Conservation (phyloP, 2,113 vertebrate genomes). For the Mus musculus region GRCm39 chr10:29401501-29402000, state of each 20-base stretch:
- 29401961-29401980: conserved; percentile 79
- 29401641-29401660: not conserved
- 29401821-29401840: conserved; percentile 69
- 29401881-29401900: conserved; percentile 67
- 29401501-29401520: conserved; percentile 63
- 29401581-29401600: conserved; percentile 59
- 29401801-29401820: conserved; percentile 75
- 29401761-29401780: conserved; percentile 55
- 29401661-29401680: conserved; percentile 62
- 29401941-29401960: conserved; percentile 80
- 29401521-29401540: conserved; percentile 27
- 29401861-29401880: conserved; percentile 66
- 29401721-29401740: conserved; percentile 4
- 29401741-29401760: conserved; percentile 37
- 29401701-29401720: not conserved
- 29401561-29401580: conserved; percentile 55
- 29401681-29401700: not conserved
- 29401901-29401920: conserved; percentile 78
- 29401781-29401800: conserved; percentile 77
- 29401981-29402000: conserved; percentile 78
- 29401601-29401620: conserved; percentile 58
- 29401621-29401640: not conserved
- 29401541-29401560: conserved; percentile 4
- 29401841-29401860: conserved; percentile 74
- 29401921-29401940: conserved; percentile 81